A percentile compares a stretch with the other conserved stretches of the same genome.
Conservation (phyloP, 2,113 vertebrate species). For the Hyaena hyaena region DNA sequence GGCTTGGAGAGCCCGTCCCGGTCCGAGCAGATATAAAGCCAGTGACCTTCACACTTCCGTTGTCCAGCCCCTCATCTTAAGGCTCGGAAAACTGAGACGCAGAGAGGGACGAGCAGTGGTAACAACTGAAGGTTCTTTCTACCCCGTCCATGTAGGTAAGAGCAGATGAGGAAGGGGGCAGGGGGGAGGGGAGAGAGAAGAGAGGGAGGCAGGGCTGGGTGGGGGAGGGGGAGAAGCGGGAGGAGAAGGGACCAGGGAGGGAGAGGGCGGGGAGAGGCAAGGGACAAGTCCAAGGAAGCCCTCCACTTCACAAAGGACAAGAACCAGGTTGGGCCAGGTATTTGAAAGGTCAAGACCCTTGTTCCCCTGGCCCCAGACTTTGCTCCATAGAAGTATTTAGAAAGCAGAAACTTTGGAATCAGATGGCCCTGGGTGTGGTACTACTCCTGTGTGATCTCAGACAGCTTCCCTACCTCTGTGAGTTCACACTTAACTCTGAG, state of each 20-base stretch:
- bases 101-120: neutral
- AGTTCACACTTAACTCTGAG: neutral
- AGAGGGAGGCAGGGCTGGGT: neutral
- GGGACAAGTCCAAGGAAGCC: neutral
- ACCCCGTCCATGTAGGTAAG: neutral
- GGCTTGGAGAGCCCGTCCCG: neutral
- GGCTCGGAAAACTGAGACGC: neutral
- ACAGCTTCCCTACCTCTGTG: neutral
- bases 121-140: neutral
- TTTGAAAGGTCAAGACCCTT: neutral
- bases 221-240: neutral
- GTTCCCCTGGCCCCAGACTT: neutral
- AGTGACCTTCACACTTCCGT: neutral
- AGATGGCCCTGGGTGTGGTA: no score
- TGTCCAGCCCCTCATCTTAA: neutral
- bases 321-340: neutral
- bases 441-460: neutral
- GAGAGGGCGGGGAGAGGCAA: rapidly evolving
- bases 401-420: neutral
- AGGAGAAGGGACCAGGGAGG: no score
- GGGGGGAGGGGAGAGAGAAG: neutral
- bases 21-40: neutral
- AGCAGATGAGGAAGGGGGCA: neutral
- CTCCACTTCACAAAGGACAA: neutral
- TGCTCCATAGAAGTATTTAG: neutral